Percentiles rank a stretch among this genome's conserved stretches.
Conservation (phyloP, 1,140 invertebrate genomes). For the Argopecten irradians region DNA sequence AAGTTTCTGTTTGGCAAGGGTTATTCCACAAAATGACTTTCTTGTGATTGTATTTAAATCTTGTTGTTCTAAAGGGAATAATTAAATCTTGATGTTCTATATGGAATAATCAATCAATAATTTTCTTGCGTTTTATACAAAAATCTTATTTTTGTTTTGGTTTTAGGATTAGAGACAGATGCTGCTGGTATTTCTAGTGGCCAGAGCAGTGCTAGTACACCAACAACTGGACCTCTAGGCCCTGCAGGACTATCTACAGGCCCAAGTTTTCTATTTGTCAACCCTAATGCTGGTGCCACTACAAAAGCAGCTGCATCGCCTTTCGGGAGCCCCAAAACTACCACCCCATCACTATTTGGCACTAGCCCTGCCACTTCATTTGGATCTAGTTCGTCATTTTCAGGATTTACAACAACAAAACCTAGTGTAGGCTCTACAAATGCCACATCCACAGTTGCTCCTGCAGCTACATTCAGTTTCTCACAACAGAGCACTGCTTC, state of each 20-base stretch:
- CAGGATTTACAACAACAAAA: slow-evolving; percentile 28
- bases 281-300: slow-evolving; percentile 34
- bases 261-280: slow-evolving; percentile 31
- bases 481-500: not conserved
- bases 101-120: too few relatives aligned
- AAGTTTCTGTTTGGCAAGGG: too few relatives aligned
- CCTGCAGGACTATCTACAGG: not conserved
- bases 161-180: slow-evolving; percentile 26
- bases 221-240: not conserved
- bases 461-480: not conserved
- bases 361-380: not conserved
- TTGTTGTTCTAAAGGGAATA: too few relatives aligned
- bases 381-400: not conserved
- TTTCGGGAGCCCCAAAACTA: slow-evolving; percentile 20
- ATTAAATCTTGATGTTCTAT: too few relatives aligned
- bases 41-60: too few relatives aligned
- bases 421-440: not conserved
- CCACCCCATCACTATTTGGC: not conserved
- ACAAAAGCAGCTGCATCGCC: slow-evolving; percentile 32
- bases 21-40: too few relatives aligned
- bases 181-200: slow-evolving; percentile 9
- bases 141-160: not conserved
- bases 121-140: too few relatives aligned
- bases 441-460: not conserved
- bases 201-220: not conserved